A percentile compares a stretch with the other conserved stretches of the same genome.
Evolutionary conservation across 1,140 invertebrate species (phyloP).

Genomic region (Aphelinus atriplicis): DNA sequence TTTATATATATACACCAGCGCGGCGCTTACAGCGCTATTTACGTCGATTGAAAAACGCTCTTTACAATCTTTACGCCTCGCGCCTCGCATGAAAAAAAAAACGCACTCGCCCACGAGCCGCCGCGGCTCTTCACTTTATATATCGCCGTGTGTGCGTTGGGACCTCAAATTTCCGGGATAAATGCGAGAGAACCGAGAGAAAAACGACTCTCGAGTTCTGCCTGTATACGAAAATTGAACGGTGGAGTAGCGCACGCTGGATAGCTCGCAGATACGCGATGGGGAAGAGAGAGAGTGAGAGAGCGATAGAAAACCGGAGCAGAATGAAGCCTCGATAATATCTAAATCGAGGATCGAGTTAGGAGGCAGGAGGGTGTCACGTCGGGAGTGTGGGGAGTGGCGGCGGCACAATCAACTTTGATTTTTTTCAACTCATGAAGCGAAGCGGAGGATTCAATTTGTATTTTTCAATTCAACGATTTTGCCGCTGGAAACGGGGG

Average conservation of each 20-base stretch:
- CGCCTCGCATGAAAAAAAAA: too few relatives aligned
- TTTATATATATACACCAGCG: too few relatives aligned
- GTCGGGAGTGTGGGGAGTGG: too few relatives aligned
- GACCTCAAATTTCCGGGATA: not conserved
- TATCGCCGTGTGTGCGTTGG: too few relatives aligned
- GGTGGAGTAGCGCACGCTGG: not conserved
- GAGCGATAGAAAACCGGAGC: not conserved
- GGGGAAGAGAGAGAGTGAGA: not conserved
- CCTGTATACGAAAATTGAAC: not conserved
- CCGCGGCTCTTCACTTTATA: too few relatives aligned
- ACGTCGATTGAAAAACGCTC: not conserved
- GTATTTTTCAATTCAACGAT: too few relatives aligned
- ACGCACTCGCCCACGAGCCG: too few relatives aligned
- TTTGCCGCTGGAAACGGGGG: too few relatives aligned
- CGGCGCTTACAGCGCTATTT: not conserved
- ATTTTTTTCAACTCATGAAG: too few relatives aligned
- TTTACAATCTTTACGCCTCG: constrained; percentile 1
- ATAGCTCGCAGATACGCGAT: too few relatives aligned
- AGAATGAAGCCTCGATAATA: not conserved
- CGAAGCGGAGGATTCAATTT: too few relatives aligned
- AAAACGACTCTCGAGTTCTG: not conserved
- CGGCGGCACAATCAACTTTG: too few relatives aligned
- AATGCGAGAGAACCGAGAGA: not conserved
- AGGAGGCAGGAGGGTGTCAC: not conserved
- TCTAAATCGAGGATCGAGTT: not conserved